Conservation (phyloP, 2,113 vertebrate species). For the Puntigrus tetrazona region DNA sequence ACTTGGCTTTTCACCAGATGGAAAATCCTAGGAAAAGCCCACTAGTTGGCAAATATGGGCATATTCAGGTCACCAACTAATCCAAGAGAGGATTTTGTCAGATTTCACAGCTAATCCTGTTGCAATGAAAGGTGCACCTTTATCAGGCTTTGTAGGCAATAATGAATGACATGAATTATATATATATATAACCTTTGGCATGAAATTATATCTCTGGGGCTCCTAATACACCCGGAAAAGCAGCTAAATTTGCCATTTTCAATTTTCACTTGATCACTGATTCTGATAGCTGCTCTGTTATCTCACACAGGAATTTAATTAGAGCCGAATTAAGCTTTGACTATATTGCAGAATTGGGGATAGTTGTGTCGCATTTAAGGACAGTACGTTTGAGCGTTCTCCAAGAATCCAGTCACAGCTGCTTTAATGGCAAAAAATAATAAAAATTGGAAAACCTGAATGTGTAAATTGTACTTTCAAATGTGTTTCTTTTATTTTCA, state of each 20-base stretch:
- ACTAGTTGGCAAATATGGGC: slow-evolving; percentile 9
- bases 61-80: slow-evolving; percentile 32
- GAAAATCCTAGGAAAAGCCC: background rate
- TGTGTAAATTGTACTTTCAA: slow-evolving; percentile 6
- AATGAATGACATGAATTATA: slow-evolving; percentile 26
- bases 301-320: background rate
- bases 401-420: background rate
- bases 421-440: background rate
- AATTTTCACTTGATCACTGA: slow-evolving; percentile 26
- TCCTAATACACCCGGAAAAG: slow-evolving; percentile 67
- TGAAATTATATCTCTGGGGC: slow-evolving; percentile 4
- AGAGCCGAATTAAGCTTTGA: background rate
- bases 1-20: background rate
- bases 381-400: background rate
- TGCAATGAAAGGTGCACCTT: slow-evolving; percentile 28
- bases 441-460: background rate
- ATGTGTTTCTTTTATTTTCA: background rate
- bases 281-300: slow-evolving; percentile 8
- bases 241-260: slow-evolving; percentile 61
- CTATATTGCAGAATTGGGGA: background rate
- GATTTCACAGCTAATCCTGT: slow-evolving; percentile 10
- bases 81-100: slow-evolving; percentile 26
- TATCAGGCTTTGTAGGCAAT: slow-evolving; percentile 26
- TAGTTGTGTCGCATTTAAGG: background rate
- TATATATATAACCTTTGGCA: slow-evolving; percentile 32